Evolutionary conservation across 2,797 vertebrate species (phyloP).

Genomic region (Anguilla obscura): DNA sequence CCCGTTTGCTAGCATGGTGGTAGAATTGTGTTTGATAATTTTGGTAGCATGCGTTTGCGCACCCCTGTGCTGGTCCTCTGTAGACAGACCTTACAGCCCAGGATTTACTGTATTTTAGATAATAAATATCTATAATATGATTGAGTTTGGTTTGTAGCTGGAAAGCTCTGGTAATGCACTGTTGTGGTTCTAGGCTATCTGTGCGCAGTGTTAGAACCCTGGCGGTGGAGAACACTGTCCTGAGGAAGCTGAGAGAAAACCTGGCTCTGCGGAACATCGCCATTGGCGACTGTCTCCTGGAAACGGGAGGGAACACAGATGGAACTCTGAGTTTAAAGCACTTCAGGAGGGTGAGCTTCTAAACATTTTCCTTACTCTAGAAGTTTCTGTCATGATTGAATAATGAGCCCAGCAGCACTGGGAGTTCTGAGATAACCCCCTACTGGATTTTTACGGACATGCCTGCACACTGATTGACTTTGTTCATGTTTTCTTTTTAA

Average conservation of each 20-base stretch:
- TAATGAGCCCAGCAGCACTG: too few relatives aligned
- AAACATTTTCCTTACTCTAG: not conserved
- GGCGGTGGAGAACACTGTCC: constrained; percentile 54
- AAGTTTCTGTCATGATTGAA: not conserved
- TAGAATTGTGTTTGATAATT: not conserved
- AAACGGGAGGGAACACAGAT: constrained; percentile 37
- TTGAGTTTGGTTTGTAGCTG: too few relatives aligned
- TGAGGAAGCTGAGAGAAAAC: constrained; percentile 50
- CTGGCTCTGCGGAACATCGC: constrained; percentile 43
- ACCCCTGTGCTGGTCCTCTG: too few relatives aligned
- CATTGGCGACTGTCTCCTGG: constrained; percentile 51
- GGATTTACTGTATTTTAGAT: too few relatives aligned
- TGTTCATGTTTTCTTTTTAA: too few relatives aligned
- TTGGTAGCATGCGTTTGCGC: not conserved
- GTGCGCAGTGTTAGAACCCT: constrained; percentile 30
- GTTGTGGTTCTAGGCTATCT: constrained; percentile 29
- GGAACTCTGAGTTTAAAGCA: constrained; percentile 46
- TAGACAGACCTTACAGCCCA: too few relatives aligned
- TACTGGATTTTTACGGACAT: too few relatives aligned
- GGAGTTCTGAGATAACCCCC: too few relatives aligned
- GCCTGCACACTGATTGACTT: too few relatives aligned
- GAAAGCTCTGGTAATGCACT: not conserved
- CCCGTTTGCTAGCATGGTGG: not conserved
- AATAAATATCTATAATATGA: too few relatives aligned
- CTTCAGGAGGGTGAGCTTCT: constrained; percentile 60